Evolutionary conservation across 37 sponge, comb jelly and placozoan genomes (phyloP), one percentile per base, ranked within the genome.

Genomic region (Oscarella lobularis): DNA sequence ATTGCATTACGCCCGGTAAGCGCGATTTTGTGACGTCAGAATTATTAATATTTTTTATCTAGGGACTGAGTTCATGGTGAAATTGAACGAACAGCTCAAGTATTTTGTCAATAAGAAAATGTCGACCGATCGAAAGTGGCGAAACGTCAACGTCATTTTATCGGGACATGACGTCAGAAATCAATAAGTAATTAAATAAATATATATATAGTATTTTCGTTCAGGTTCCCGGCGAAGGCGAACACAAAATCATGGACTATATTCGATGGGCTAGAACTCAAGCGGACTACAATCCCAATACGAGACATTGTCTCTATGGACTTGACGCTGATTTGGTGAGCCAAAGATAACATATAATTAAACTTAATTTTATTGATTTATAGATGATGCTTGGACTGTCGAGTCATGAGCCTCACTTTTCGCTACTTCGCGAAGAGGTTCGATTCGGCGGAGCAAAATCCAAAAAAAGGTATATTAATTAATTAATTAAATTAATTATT

Each of bases 211-310:
- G 20, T 48, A 20, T 48, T 48, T 48, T 9, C 20, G 14, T 9
- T 48, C 76, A 94, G 95, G 89, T 88, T 3, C 94, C 99, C 30
- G 99, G 99, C 37, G 99, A 97, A 40, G 99, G 99, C 1, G 99
- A 97, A 54, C 99, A 97, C 78, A 97, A 97, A 85, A 90, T 97
- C 3, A 97, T 97, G 99, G 99, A 97, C 79, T 97, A 81, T 76
- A 94, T 97, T 33, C 91, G 99, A 31, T 80, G 85, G 71, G 66
- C 75, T 41, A 87, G 84, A 67, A 38, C 89, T 29, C 85, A 88
- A 74, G 81, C 94, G 0, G 86, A 82, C 74, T 90, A 88, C 76
- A 84, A 90, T 74, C 92, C 94, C 38, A 90, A 90, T 81, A 97
- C 95, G 0, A 69, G 99, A 37, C 99, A 97, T 74, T 97, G 99